These are phyloP conservation scores for Pediacus dermestoides DNA, from an alignment of 2,888 invertebrate species.

Conservation along the genomic window DNA sequence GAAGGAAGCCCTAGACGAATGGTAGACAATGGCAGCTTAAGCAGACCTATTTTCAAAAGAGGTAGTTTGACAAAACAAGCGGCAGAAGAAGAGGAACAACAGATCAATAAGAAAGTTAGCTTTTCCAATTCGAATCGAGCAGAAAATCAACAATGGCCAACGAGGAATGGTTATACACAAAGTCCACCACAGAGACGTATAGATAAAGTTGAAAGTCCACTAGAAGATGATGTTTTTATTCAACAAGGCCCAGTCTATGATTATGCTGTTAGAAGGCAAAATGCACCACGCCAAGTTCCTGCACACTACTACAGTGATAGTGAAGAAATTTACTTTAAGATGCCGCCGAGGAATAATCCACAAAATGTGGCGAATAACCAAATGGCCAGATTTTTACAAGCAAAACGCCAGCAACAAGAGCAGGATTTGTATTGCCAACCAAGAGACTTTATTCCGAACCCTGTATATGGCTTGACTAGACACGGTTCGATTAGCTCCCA, in stretches of 20 bases:
- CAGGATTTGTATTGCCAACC: conserved; percentile 22
- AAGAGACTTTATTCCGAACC: conserved; percentile 15
- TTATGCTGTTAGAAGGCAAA: conserved; percentile 41
- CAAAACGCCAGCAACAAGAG: conserved; percentile 12
- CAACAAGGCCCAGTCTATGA: conserved; percentile 33
- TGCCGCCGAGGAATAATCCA: no score
- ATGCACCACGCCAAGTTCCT: conserved; percentile 13
- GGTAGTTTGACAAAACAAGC: conserved; percentile 50
- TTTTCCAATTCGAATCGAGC: conserved; percentile 45
- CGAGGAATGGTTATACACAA: conserved; percentile 49
- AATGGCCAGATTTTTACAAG: conserved; percentile 8
- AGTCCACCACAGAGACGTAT: conserved; percentile 45
- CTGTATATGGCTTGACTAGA: conserved; percentile 20
- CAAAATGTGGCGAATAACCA: conserved; percentile 1
- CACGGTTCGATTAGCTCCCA: conserved; percentile 30
- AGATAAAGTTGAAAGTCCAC: conserved; percentile 26
- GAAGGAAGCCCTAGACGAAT: conserved; percentile 22
- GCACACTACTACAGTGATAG: conserved; percentile 19
- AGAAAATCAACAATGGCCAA: conserved; percentile 48
- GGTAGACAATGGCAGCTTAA: conserved; percentile 24
- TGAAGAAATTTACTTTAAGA: conserved; percentile 19
- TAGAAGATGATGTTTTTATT: conserved; percentile 45
- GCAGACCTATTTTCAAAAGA: conserved; percentile 53
- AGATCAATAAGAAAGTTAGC: conserved; percentile 53
- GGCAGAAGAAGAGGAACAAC: conserved; percentile 29